Evolutionary conservation across 2,797 vertebrate genomes (phyloP), one percentile per base, ranked within the genome.

Genomic region (Eidolon dupreanum): DNA sequence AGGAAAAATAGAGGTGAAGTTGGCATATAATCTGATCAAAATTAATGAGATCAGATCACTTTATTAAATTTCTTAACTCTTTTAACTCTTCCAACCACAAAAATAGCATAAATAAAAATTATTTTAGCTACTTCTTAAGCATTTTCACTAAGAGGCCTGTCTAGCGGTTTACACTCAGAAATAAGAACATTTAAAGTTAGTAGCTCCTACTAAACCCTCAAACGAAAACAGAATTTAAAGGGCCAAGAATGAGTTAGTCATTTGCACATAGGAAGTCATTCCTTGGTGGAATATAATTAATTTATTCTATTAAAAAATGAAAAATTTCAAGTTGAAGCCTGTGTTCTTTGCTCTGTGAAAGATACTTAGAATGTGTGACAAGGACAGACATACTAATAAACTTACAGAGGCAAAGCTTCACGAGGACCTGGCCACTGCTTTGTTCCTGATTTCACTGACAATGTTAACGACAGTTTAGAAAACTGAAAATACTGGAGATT

Each of bases 21-120:
- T 90, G 17, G 53, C 24, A 70, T 59, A 82, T 68, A 87, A 78
- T 66, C 31, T 89, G 43, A 70, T 77, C 15, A 59, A 74, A 91
- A 81, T 83, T 68, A 61, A 41, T 66, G 59, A 95, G 41, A 13
- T 75, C 53, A 85, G 41, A 89, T 75, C n/a, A 46, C 7, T 43
- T 90, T 90, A 38, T 77, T 93, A 55, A 68, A 95, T 68, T 93
- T 20, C 61, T 51, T 86, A 93, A 77, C 31, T 24, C 11, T n/a
- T 79, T 65, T 96, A 78, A 78, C n/a, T 71, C 93, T 70, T 92
- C 9, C 85, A 92, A 53, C 93, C 57, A 87, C 57, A 33, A 88
- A 90, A 53, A 88, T 46, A 86, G 1, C 17, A 68, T 82, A 96
- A 95, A 38, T 88, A 59, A 41, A 91, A 93, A 81, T 90, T 63